Evolutionary conservation across 2,888 invertebrate genomes (phyloP).

Genomic region (Heliconius hortense): DNA sequence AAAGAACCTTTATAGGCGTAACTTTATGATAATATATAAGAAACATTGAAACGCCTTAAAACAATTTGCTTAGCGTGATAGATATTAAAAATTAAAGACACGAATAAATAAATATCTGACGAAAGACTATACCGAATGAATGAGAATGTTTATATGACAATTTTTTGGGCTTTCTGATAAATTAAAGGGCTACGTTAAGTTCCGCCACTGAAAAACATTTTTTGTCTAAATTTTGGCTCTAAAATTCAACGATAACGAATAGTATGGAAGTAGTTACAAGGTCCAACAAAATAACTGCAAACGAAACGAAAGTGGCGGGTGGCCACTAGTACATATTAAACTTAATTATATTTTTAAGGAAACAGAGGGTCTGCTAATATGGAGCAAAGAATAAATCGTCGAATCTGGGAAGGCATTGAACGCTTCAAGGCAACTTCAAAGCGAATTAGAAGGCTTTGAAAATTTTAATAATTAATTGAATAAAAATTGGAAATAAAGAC

Average conservation of each 20-base stretch:
- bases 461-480: constrained; percentile 45
- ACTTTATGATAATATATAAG: no score
- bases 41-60: no score
- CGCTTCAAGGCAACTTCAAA: neutral
- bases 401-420: neutral
- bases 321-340: neutral
- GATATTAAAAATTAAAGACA: no score
- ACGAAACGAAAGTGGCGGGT: neutral
- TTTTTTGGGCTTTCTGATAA: no score
- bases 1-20: no score
- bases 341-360: neutral
- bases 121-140: no score
- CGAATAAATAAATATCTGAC: no score
- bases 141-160: no score
- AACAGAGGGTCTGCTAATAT: neutral
- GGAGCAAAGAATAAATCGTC: neutral
- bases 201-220: no score
- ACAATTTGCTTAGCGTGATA: no score
- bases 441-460: constrained; percentile 23
- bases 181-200: no score
- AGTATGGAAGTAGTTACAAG: neutral
- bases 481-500: constrained; percentile 61
- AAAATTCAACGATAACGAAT: neutral
- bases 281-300: neutral
- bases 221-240: no score